phyloP scores from a whole-genome alignment of 2,888 invertebrate species.

The Drepana falcataria region DNA sequence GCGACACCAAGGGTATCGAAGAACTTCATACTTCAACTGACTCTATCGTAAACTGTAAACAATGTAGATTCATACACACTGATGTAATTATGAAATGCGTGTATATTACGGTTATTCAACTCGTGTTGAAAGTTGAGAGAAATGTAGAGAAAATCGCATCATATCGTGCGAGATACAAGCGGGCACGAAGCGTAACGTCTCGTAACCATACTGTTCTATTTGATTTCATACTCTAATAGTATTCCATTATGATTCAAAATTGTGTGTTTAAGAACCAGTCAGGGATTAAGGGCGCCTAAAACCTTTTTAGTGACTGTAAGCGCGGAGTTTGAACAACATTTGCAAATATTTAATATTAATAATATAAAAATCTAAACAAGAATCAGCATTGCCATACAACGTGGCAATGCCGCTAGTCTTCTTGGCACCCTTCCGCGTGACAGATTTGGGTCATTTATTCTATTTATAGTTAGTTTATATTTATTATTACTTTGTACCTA shows the following conservation, averaged over 20 bases:
- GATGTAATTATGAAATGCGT: slow-evolving; percentile 53
- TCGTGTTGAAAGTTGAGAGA: slow-evolving; percentile 63
- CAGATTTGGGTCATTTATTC: too few species aligned
- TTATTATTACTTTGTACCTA: too few species aligned
- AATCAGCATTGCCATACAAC: too few species aligned
- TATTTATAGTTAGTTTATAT: too few species aligned
- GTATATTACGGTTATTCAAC: slow-evolving; percentile 68
- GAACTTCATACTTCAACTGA: neutral
- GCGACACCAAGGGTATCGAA: neutral
- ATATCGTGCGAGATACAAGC: slow-evolving; percentile 44
- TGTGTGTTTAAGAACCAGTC: too few species aligned
- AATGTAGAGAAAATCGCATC: slow-evolving; percentile 67
- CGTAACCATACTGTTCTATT: slow-evolving; percentile 2
- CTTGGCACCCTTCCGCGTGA: too few species aligned
- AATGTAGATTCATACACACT: slow-evolving; percentile 15
- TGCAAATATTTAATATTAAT: too few species aligned
- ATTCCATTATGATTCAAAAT: neutral
- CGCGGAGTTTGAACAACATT: too few species aligned
- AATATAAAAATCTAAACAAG: too few species aligned
- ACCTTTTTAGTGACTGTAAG: too few species aligned
- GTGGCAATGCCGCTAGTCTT: too few species aligned
- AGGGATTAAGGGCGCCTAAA: too few species aligned
- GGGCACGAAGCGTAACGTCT: slow-evolving; percentile 37
- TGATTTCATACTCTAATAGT: slow-evolving; percentile 12
- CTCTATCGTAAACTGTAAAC: slow-evolving; percentile 6